Percentiles rank a stretch among this genome's conserved stretches.
phyloP scores from a whole-genome alignment of 2,888 invertebrate species.

The Ichneumoninae sp. region DNA sequence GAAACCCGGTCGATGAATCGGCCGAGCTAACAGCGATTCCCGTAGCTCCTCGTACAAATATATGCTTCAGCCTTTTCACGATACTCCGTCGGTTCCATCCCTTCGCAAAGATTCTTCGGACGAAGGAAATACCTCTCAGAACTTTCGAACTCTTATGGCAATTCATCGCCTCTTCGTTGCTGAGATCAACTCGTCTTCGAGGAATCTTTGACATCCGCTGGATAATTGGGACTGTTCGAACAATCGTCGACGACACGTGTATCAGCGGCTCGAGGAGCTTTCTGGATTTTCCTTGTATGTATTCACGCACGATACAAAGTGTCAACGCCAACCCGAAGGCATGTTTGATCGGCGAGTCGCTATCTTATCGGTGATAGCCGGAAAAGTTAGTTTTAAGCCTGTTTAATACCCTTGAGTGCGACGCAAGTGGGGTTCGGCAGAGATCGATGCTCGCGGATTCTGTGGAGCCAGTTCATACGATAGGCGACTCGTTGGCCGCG shows the following conservation, averaged over 20 bases:
- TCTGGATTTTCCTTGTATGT: neutral
- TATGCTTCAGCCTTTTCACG: slow-evolving; percentile 34
- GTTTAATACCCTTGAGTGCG: neutral
- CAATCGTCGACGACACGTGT: neutral
- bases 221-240: neutral
- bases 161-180: neutral
- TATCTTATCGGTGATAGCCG: slow-evolving; percentile 49
- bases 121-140: neutral
- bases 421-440: neutral
- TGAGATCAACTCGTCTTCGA: neutral
- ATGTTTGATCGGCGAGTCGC: neutral
- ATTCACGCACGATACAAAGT: neutral
- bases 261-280: neutral
- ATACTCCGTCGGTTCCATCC: slow-evolving; percentile 8
- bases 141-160: slow-evolving; percentile 4
- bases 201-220: neutral
- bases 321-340: neutral
- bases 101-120: neutral
- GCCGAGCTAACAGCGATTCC: neutral
- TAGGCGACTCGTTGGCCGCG: slow-evolving; percentile 13
- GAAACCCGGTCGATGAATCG: slow-evolving; percentile 36
- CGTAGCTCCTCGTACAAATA: slow-evolving; percentile 2
- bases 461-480: slow-evolving; percentile 25
- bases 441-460: neutral
- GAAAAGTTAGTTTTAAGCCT: slow-evolving; percentile 11